These are phyloP conservation scores for Manduca sexta DNA, from an alignment of 1,140 invertebrate species.

Conservation along the genomic window DNA sequence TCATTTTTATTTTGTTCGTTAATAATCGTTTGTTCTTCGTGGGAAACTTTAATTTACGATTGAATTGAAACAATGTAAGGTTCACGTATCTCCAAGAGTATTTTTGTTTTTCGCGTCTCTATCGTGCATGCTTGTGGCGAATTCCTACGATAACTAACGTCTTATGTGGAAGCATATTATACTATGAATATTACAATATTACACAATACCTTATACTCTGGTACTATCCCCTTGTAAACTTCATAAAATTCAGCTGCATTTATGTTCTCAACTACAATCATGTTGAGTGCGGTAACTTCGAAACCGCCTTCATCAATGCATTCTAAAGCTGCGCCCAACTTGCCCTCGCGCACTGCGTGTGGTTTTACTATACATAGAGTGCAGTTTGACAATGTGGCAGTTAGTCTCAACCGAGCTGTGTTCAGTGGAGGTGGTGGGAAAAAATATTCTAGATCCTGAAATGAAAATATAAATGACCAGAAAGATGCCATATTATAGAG, in stretches of 20 bases:
- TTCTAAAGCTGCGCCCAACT: slow-evolving; percentile 81
- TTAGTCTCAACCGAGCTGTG: slow-evolving; percentile 67
- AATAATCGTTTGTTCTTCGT: too few species aligned
- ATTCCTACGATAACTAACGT: too few species aligned
- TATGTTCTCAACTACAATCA: slow-evolving; percentile 84
- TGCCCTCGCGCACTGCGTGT: slow-evolving; percentile 86
- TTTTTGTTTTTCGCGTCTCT: too few species aligned
- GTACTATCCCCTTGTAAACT: slow-evolving; percentile 92
- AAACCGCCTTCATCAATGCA: slow-evolving; percentile 85
- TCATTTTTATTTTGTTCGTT: too few species aligned
- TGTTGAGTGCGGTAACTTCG: slow-evolving; percentile 84
- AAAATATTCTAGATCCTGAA: slow-evolving; percentile 79
- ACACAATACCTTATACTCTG: slow-evolving; percentile 81
- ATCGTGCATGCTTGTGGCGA: too few species aligned
- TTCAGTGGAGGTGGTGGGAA: slow-evolving; percentile 74
- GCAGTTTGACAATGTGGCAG: slow-evolving; percentile 78
- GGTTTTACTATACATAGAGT: slow-evolving; percentile 94
- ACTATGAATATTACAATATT: too few species aligned
- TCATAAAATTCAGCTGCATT: slow-evolving; percentile 94
- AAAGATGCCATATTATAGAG: background rate
- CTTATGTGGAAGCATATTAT: too few species aligned
- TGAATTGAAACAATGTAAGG: too few species aligned
- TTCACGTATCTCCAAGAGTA: too few species aligned
- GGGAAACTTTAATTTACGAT: too few species aligned
- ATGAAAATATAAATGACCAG: background rate